Evolutionary conservation across 2,113 vertebrate species (phyloP).

Genomic region (Steatornis caripensis): DNA sequence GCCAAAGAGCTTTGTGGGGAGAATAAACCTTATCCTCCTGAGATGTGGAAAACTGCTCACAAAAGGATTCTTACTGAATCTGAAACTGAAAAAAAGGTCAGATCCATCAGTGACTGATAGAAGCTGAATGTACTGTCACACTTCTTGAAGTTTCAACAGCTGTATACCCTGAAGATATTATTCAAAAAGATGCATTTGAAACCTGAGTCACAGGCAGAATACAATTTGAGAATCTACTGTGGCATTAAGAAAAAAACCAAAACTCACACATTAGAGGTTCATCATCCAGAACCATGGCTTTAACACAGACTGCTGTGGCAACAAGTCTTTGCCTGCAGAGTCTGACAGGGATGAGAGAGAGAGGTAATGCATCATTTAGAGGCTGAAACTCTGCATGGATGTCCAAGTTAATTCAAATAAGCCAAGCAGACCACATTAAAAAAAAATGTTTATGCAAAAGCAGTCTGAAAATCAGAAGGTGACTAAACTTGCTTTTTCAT

Average conservation of each 20-base stretch:
- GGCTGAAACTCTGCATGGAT: not conserved
- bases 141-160: constrained; percentile 25
- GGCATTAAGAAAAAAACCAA: not conserved
- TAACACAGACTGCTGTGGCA: not conserved
- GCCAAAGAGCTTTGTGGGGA: accelerated
- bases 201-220: not conserved
- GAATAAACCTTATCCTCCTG: not conserved
- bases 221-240: not conserved
- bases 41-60: constrained; percentile 20
- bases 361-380: not conserved
- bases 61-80: not conserved
- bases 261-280: not conserved
- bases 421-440: not conserved
- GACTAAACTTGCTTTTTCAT: not conserved
- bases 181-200: constrained; percentile 5
- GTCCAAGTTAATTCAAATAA: not conserved
- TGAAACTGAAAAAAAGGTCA: not conserved
- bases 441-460: not conserved
- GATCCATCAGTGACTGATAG: not conserved
- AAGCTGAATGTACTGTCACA: constrained; percentile 9
- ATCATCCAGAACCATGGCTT: not conserved
- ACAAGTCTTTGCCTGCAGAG: not conserved
- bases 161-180: constrained; percentile 24
- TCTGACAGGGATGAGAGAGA: not conserved
- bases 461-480: not conserved